Evolutionary conservation across 1,140 invertebrate genomes (phyloP), one percentile per base, ranked within the genome.

Genomic region (Holcopasites calliopsidis): DNA sequence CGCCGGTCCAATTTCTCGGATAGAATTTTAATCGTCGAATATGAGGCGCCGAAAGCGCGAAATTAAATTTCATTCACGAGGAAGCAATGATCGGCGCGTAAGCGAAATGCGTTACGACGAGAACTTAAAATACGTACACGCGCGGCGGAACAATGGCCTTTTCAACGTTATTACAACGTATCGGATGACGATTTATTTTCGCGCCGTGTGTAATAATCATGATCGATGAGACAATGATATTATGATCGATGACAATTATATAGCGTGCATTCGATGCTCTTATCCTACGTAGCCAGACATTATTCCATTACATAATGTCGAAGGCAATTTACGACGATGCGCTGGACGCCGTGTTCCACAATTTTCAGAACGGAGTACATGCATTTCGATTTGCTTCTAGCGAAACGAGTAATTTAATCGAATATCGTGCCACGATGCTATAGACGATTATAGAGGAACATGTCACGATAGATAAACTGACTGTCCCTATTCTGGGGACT

Each of bases 181-280:
- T 66, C 71, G 35, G 6, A 57, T 47, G 61, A 16, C 71, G 38
- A 31, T 74, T 74, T 74, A 47, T 47, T 66, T 74, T 66, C 38
- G 16, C 1, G 50, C 26, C 10, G 13, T 10, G 3, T 4, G 38
- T 57, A 38, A 74, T 74, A 66, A 74, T 66, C 71, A 28, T 42
- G 50, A 74, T 57, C 18, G 62, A 65, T 47, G 50, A 28, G 62
- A 74, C 71, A 66, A 74, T 66, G 61, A 44, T 55, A 55, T 44
- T 28, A 21, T 47, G 71, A 74, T 66, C 71, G 50, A 74, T 57
- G 61, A 66, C 50, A 66, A 65, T 66, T 55, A n/a, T n/a, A n/a
- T 44, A 73, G 13, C 23, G 10, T 5, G 31, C 6, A 35, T 65
- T 74, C 61, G 11, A 57, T 47, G 16, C 40, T 55, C 38, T 38